A percentile compares a stretch with the other conserved stretches of the same genome.
Conservation (phyloP, 2,113 vertebrate genomes). For the Chloebia gouldiae region DNA sequence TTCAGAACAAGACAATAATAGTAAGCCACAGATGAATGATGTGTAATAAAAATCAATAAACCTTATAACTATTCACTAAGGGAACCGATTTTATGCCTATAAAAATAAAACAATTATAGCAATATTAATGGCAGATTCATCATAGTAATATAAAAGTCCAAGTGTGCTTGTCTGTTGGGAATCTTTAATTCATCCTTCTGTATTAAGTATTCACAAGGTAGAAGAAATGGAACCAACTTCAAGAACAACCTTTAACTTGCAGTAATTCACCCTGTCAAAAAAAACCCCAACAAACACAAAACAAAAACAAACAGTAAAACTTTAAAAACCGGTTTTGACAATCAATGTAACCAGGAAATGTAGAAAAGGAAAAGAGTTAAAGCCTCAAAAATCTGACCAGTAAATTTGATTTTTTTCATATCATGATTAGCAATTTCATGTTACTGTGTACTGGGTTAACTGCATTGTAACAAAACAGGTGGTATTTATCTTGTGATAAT, state of each 20-base stretch:
- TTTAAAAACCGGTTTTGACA: constrained; percentile 44
- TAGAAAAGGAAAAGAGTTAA: constrained; percentile 31
- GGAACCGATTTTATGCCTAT: constrained; percentile 74
- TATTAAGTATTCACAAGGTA: constrained; percentile 55
- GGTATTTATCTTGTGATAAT: neutral
- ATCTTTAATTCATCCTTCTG: constrained; percentile 73
- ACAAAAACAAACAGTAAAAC: neutral
- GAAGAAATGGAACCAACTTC: constrained; percentile 43
- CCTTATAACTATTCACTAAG: constrained; percentile 76
- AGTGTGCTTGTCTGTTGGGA: constrained; percentile 72
- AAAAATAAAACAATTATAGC: constrained; percentile 78
- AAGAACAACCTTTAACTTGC: constrained; percentile 63
- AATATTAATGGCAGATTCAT: constrained; percentile 76
- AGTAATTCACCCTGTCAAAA: constrained; percentile 59
- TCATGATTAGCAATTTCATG: neutral
- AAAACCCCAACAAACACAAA: neutral
- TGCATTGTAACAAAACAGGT: neutral
- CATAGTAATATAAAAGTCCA: constrained; percentile 75
- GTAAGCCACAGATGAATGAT: constrained; percentile 74
- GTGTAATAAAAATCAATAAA: constrained; percentile 79
- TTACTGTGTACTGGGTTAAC: neutral
- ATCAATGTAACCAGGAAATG: neutral
- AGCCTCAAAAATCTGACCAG: constrained; percentile 10
- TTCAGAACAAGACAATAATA: constrained; percentile 68
- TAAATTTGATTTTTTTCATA: neutral